These are phyloP conservation scores for Rhadinocentrus ornatus DNA, from an alignment of 2,797 vertebrate species.

Conservation along the genomic window DNA sequence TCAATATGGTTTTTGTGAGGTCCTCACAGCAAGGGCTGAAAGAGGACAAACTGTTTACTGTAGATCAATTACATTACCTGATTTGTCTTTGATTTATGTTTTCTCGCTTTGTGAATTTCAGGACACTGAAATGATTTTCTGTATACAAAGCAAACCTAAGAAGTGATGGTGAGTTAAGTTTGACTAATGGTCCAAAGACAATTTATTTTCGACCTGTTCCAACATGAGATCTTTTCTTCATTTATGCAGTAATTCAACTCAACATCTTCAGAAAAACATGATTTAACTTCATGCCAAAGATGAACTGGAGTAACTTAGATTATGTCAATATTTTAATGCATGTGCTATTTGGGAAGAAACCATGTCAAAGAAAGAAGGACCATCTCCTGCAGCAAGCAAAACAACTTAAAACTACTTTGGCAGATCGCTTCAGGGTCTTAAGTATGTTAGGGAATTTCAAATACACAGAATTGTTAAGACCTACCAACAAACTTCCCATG, in stretches of 20 bases:
- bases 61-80: background rate
- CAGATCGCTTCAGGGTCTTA: background rate
- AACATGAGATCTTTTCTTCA: background rate
- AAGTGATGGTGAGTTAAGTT: too few species aligned
- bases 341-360: background rate
- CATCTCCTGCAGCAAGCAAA: background rate
- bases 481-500: background rate
- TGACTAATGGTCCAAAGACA: background rate
- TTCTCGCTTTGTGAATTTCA: background rate
- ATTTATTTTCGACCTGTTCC: background rate
- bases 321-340: background rate
- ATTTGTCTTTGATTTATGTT: background rate
- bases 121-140: background rate
- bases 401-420: background rate
- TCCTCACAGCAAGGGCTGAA: slow-evolving; percentile 22
- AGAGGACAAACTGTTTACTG: slow-evolving; percentile 36
- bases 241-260: background rate
- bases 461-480: background rate
- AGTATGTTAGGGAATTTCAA: background rate
- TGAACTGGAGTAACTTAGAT: background rate
- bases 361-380: background rate
- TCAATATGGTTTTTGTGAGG: slow-evolving; percentile 65
- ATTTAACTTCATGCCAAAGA: background rate
- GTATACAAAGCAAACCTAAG: slow-evolving; percentile 3
- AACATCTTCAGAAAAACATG: background rate